Conservation (phyloP, 2,113 vertebrate species). For the Orycteropus afer region DNA sequence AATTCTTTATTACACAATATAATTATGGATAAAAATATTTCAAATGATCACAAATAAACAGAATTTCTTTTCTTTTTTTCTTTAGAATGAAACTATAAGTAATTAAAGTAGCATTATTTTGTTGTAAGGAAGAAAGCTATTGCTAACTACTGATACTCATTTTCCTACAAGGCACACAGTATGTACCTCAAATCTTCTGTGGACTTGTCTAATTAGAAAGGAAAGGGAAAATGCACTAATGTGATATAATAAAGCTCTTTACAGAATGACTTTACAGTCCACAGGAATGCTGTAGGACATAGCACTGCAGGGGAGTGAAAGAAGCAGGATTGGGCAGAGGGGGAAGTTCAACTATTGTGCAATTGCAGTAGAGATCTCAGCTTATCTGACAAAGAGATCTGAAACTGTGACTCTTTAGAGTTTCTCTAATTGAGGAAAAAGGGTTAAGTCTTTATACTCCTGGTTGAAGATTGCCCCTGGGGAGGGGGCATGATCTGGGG, state of each 20-base stretch:
- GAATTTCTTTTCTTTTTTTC: background rate
- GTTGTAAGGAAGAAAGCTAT: background rate
- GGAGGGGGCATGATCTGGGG: background rate
- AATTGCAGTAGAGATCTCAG: background rate
- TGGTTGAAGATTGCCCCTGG: background rate
- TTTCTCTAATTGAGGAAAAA: background rate
- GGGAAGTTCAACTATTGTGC: background rate
- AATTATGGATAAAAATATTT: slow-evolving; percentile 9
- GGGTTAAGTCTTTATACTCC: background rate
- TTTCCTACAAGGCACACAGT: background rate
- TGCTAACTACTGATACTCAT: background rate
- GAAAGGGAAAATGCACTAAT: background rate
- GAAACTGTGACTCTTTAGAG: background rate
- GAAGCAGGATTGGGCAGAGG: too few relatives aligned
- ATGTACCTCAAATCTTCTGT: background rate
- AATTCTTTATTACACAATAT: background rate
- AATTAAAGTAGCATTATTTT: background rate
- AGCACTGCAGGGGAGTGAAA: too few relatives aligned
- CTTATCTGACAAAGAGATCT: background rate
- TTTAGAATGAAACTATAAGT: background rate
- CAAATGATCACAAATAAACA: slow-evolving; percentile 26
- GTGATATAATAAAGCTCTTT: background rate
- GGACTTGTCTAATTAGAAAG: background rate
- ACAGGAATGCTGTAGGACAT: background rate
- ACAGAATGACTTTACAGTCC: background rate